These are phyloP conservation scores for Isichthys henryi DNA, from an alignment of 2,113 vertebrate genomes.

Conservation along the genomic window DNA sequence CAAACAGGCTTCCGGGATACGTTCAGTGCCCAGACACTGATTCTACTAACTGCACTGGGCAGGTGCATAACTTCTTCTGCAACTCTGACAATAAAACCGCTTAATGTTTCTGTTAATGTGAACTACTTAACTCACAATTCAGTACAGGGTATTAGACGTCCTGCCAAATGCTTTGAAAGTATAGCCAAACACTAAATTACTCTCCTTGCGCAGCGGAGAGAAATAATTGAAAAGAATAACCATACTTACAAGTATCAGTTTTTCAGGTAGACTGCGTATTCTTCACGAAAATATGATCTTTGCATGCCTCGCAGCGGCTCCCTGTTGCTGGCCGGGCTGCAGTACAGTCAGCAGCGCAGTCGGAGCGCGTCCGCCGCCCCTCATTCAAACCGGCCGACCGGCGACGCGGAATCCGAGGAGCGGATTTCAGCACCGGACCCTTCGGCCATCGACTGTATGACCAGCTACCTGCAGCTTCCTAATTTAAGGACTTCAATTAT, in stretches of 20 bases:
- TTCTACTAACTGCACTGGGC: neutral
- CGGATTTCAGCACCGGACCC: slow-evolving; percentile 4
- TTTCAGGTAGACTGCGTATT: neutral
- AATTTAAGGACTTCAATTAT: neutral
- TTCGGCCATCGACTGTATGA: neutral
- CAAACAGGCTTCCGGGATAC: neutral
- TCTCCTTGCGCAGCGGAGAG: neutral
- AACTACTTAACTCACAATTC: neutral
- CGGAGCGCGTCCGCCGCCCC: slow-evolving; percentile 48
- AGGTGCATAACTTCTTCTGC: slow-evolving; percentile 4
- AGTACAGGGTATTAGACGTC: neutral
- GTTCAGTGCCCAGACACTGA: neutral
- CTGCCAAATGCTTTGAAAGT: neutral
- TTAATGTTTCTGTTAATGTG: neutral
- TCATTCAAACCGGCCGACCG: slow-evolving; percentile 69
- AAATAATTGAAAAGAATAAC: neutral
- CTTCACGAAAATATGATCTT: neutral
- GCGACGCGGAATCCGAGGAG: slow-evolving; percentile 21
- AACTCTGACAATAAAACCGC: neutral
- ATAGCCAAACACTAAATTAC: neutral
- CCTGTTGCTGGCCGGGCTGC: neutral
- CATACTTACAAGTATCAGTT: neutral
- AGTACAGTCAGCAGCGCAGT: slow-evolving; percentile 13
- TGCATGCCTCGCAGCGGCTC: neutral
- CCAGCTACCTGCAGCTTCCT: neutral